Evolutionary conservation across 2,797 vertebrate species (phyloP).

Genomic region (Sphenodon punctatus): DNA sequence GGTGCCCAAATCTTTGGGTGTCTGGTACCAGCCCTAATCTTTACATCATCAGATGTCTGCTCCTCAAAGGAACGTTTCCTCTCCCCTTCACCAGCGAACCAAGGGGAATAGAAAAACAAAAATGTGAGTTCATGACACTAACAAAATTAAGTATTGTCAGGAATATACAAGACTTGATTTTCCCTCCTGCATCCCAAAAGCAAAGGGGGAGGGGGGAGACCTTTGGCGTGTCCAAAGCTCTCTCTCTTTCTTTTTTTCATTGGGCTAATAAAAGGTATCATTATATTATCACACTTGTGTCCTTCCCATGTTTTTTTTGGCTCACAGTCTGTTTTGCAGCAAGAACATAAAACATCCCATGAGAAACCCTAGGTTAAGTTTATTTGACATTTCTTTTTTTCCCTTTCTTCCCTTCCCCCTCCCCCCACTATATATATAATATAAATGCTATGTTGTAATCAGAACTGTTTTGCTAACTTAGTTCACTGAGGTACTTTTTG

Average conservation of each 20-base stretch:
- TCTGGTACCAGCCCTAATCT: too few relatives aligned
- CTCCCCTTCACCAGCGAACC: background rate
- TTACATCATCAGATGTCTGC: slow-evolving; percentile 47
- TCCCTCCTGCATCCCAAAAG: slow-evolving; percentile 52
- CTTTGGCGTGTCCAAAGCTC: slow-evolving; percentile 43
- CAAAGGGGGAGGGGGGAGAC: slow-evolving; percentile 35
- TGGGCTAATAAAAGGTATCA: slow-evolving; percentile 64
- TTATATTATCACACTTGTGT: slow-evolving; percentile 67
- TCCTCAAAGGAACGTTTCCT: slow-evolving; percentile 29
- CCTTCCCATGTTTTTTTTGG: slow-evolving; percentile 64
- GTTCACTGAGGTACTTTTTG: slow-evolving; percentile 62
- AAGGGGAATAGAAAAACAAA: slow-evolving; percentile 15
- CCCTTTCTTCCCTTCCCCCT: background rate
- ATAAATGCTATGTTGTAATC: slow-evolving; percentile 47
- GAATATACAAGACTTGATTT: slow-evolving; percentile 50
- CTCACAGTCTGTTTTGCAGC: slow-evolving; percentile 50
- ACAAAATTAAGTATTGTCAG: slow-evolving; percentile 58
- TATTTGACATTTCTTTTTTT: slow-evolving; percentile 63
- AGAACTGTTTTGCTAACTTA: slow-evolving; percentile 70
- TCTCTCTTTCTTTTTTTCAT: slow-evolving; percentile 33
- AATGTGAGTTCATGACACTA: slow-evolving; percentile 25
- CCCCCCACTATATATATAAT: background rate
- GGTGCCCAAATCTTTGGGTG: too few relatives aligned
- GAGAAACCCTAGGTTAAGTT: slow-evolving; percentile 70
- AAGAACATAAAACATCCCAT: slow-evolving; percentile 66